Evolutionary conservation across 2,888 invertebrate genomes (phyloP).

Genomic region (Pterobdella sp.): DNA sequence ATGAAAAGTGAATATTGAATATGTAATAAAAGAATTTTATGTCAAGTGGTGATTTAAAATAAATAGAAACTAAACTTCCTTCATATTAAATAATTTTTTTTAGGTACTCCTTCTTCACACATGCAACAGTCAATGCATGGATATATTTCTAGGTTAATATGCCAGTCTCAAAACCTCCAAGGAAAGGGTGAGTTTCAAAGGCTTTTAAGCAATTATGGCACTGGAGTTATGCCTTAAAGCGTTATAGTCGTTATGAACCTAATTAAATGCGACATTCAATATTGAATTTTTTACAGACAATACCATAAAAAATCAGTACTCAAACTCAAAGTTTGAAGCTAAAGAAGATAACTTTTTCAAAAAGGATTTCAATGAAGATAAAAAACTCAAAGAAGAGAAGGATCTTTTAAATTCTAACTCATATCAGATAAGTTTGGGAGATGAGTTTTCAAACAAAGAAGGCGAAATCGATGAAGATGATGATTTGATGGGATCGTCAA

Average conservation of each 20-base stretch:
- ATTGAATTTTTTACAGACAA: not conserved
- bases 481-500: not conserved
- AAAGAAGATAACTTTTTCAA: not conserved
- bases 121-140: not conserved
- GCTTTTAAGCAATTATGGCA: conserved; percentile 2
- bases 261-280: not conserved
- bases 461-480: not conserved
- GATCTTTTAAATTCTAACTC: not conserved
- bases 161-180: not conserved
- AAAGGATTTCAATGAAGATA: not conserved
- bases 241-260: not conserved
- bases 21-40: too few relatives aligned
- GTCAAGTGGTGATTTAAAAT: too few relatives aligned
- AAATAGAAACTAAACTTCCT: not conserved
- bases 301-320: not conserved
- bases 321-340: not conserved
- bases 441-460: not conserved
- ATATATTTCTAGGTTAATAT: not conserved
- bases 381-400: not conserved
- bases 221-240: not conserved
- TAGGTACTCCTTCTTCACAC: not conserved
- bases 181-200: conserved; percentile 6
- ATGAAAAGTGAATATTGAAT: too few relatives aligned
- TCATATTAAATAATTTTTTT: not conserved
- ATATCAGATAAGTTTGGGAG: not conserved